Conservation (phyloP, 1,140 invertebrate species). For the Leptinotarsa lineolata region DNA sequence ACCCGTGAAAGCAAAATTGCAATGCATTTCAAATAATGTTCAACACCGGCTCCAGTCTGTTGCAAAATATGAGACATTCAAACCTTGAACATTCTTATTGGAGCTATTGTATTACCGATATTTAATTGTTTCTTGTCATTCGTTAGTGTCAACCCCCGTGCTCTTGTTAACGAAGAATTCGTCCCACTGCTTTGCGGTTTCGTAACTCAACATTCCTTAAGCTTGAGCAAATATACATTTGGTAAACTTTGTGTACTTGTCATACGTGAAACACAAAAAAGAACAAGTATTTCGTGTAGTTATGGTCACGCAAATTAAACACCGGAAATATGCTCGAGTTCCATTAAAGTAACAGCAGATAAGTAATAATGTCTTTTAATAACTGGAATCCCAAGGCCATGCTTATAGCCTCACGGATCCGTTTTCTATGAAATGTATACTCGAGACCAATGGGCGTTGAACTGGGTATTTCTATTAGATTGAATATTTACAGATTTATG, state of each 20-base stretch:
- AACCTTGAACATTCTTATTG: slow-evolving; percentile 2
- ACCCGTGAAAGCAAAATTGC: too few relatives aligned
- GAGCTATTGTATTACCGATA: slow-evolving; percentile 10
- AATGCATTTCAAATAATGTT: too few relatives aligned
- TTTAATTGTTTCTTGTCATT: not conserved
- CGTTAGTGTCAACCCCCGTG: slow-evolving; percentile 8
- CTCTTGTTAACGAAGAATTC: slow-evolving; percentile 8
- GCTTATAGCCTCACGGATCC: too few relatives aligned
- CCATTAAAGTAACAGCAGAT: too few relatives aligned
- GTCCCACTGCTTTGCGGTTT: slow-evolving; percentile 2
- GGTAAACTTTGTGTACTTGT: not conserved
- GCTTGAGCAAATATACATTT: not conserved
- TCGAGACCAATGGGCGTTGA: too few relatives aligned
- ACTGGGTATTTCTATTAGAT: too few relatives aligned
- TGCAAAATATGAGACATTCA: too few relatives aligned
- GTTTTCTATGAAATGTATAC: too few relatives aligned
- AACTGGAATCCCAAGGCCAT: too few relatives aligned
- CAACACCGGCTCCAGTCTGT: too few relatives aligned
- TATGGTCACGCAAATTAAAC: slow-evolving; percentile 7
- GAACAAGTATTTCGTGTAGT: not conserved
- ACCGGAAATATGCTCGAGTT: not conserved
- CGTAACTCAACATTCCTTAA: not conserved
- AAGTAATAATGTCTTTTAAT: too few relatives aligned
- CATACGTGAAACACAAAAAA: not conserved
- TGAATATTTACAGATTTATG: too few relatives aligned